These are phyloP conservation scores for Exephanes ischioxanthus DNA, from an alignment of 2,888 invertebrate species.

Conservation along the genomic window DNA sequence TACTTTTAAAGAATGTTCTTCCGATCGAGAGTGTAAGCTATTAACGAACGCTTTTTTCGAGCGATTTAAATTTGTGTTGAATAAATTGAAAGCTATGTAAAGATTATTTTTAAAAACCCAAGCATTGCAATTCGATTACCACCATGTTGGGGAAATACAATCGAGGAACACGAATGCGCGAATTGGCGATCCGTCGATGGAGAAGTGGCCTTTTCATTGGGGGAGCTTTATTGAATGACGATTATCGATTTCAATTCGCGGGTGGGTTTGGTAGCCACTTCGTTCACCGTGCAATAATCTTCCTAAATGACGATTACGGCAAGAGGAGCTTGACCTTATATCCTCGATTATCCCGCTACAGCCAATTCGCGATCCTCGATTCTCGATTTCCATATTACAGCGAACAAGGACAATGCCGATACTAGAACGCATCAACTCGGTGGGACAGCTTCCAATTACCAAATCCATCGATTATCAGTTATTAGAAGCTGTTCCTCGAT, in stretches of 20 bases:
- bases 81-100: not conserved
- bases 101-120: not conserved
- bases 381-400: slow-evolving; percentile 10
- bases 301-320: not conserved
- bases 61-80: too few species aligned
- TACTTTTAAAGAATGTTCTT: too few species aligned
- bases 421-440: slow-evolving; percentile 37
- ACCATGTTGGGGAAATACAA: not conserved
- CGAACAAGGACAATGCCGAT: slow-evolving; percentile 5
- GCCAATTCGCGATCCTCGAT: slow-evolving; percentile 12
- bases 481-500: slow-evolving; percentile 31
- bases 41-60: too few species aligned
- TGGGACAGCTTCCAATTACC: slow-evolving; percentile 47
- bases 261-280: not conserved
- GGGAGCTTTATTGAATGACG: not conserved
- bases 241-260: not conserved
- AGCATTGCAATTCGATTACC: not conserved
- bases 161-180: not conserved
- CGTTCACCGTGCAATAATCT: not conserved
- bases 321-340: not conserved
- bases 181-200: not conserved
- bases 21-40: too few species aligned
- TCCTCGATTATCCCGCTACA: not conserved
- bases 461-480: slow-evolving; percentile 42
- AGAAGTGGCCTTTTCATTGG: not conserved